Evolutionary conservation across 1,140 invertebrate species (phyloP), one percentile per base, ranked within the genome.

Genomic region (Lordiphosa collinella): DNA sequence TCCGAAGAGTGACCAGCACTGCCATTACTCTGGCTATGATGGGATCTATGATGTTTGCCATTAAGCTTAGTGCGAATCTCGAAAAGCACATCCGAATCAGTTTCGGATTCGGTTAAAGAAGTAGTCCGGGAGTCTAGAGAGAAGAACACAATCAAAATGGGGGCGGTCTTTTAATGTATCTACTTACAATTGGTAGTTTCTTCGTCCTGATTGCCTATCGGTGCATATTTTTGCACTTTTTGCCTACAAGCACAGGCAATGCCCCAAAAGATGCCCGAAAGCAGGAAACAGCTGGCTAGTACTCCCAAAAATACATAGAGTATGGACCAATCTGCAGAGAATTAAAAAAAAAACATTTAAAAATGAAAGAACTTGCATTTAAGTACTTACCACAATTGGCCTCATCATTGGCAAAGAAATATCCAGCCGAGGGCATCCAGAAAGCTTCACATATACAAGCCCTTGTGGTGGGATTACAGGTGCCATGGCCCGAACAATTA

Each of bases 391-490:
- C 90, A 61, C 91, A 92, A 70, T 92, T 91, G 10, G 91, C 90
- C 65, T 90, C 89, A 35, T 90, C 88, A 49, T 90, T 90, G 34
- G 89, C 89, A 37, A 90, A 89, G 37, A 91, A 88, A 60, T 89
- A 90, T 31, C 90, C 80, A 7, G 91, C 78, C 89, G 92, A 92
- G 90, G 96, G 94, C 96, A 98, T 98, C 97, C 97, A 99, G 90
- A 98, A 98, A 22, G 96, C 94, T 90, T 98, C 96, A 90, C 97
- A 99, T 43, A 95, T 91, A 82, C 97, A 99, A 46, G 93, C 91
- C 78, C 96, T 92, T 7, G 94, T 94, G 62, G 93, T 92, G 85
- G 95, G 93, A 89, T 97, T 93, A 89, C 97, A 98, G 12, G 93
- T 92, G 35, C 97, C 97, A 90, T 98, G 96, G 1, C 94, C 95